Percentiles rank a stretch among this genome's conserved stretches.
Conservation (phyloP, 2,113 vertebrate species). For the Plotosus lineatus region DNA sequence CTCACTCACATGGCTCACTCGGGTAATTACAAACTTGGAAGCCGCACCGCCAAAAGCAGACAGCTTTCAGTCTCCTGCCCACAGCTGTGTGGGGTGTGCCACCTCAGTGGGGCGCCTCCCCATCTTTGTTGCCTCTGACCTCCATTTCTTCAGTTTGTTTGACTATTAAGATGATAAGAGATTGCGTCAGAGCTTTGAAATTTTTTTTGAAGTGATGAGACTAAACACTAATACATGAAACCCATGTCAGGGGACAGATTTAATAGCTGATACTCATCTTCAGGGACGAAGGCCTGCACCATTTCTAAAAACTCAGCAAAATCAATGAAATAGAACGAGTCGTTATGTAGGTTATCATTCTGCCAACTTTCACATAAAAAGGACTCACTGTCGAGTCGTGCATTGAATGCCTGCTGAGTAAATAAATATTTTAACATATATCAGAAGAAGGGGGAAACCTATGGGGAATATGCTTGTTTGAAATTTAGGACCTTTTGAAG, state of each 20-base stretch:
- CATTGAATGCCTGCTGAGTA: slow-evolving; percentile 48
- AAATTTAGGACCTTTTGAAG: slow-evolving; percentile 65
- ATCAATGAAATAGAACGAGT: neutral
- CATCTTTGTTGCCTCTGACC: neutral
- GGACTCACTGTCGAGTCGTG: slow-evolving; percentile 43
- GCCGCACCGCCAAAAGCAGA: slow-evolving; percentile 53
- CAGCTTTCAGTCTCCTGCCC: slow-evolving; percentile 52
- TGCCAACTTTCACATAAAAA: neutral
- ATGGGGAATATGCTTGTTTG: slow-evolving; percentile 54
- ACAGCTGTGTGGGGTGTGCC: slow-evolving; percentile 28
- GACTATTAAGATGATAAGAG: slow-evolving; percentile 67
- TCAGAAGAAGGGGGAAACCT: slow-evolving; percentile 58
- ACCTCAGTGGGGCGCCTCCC: slow-evolving; percentile 43
- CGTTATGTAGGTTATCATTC: slow-evolving; percentile 24
- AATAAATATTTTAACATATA: slow-evolving; percentile 71
- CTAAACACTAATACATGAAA: neutral
- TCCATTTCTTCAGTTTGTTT: slow-evolving; percentile 50
- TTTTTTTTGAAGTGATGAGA: slow-evolving; percentile 55
- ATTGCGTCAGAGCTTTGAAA: slow-evolving; percentile 60
- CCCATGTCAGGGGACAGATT: slow-evolving; percentile 11
- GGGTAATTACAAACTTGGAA: slow-evolving; percentile 64
- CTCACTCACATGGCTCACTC: slow-evolving; percentile 54
- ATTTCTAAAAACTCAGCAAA: slow-evolving; percentile 11
- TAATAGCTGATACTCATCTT: slow-evolving; percentile 14
- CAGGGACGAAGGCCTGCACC: neutral